Conservation (phyloP, 2,797 vertebrate genomes). For the Eutrigla gurnardus region DNA sequence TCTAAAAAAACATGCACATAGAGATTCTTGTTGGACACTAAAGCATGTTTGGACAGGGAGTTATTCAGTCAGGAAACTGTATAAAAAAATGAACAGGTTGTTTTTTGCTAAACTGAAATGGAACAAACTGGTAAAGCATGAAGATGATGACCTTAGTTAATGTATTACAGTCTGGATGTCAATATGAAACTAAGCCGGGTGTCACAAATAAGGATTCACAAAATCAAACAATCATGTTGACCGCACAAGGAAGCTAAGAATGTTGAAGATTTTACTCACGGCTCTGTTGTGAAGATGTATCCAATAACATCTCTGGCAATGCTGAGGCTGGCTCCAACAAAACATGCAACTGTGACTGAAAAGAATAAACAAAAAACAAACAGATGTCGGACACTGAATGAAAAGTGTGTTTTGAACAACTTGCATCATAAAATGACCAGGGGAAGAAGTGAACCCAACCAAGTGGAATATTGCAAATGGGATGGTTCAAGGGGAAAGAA, state of each 20-base stretch:
- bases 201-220: neutral
- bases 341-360: slow-evolving; percentile 73
- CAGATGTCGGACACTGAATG: neutral
- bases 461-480: neutral
- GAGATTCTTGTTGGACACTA: slow-evolving; percentile 1
- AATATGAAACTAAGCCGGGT: neutral
- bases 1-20: slow-evolving; percentile 68
- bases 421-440: neutral
- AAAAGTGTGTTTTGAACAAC: neutral
- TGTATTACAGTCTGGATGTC: neutral
- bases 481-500: neutral
- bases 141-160: neutral
- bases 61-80: no score
- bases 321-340: slow-evolving; percentile 67
- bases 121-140: neutral
- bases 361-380: neutral
- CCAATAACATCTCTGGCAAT: slow-evolving; percentile 81
- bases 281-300: slow-evolving; percentile 88
- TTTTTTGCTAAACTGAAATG: neutral
- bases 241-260: neutral
- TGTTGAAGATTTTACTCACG: slow-evolving; percentile 80
- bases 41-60: neutral
- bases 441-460: neutral
- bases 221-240: neutral
- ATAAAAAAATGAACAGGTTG: neutral